These are phyloP conservation scores for Brachyalestes nurse DNA, from an alignment of 2,797 vertebrate genomes.

Conservation along the genomic window DNA sequence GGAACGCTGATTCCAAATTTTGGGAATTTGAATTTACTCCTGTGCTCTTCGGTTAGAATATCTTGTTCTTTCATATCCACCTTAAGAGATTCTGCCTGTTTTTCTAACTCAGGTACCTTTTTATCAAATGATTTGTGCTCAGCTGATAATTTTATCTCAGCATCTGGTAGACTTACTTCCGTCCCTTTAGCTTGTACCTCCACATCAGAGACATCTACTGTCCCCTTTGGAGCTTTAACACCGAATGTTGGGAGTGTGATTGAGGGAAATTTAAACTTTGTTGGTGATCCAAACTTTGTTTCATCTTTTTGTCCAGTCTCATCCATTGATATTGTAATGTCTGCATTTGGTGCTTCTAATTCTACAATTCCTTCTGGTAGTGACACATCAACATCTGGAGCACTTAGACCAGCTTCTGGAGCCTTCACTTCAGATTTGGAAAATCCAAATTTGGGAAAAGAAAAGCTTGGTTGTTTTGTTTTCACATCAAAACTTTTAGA, in stretches of 20 bases:
- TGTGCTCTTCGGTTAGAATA: constrained; percentile 35
- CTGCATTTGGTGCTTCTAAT: not conserved
- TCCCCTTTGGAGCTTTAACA: not conserved
- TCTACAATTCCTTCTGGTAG: constrained; percentile 2
- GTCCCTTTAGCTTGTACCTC: constrained; percentile 50
- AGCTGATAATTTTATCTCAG: not conserved
- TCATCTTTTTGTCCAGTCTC: not conserved
- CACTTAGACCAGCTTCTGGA: not conserved
- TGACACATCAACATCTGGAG: not conserved
- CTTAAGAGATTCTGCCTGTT: constrained; percentile 21
- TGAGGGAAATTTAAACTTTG: constrained; percentile 24
- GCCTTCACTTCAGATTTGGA: not conserved
- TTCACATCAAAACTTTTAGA: constrained; percentile 34
- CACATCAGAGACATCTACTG: constrained; percentile 2
- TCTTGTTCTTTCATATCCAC: constrained; percentile 5
- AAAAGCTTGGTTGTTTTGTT: constrained; percentile 37
- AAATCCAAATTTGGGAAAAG: constrained; percentile 35
- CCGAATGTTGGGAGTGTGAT: constrained; percentile 28
- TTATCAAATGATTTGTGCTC: not conserved
- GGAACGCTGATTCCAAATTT: constrained; percentile 65
- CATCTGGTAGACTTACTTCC: accelerated
- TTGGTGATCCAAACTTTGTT: constrained; percentile 23
- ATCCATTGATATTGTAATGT: not conserved
- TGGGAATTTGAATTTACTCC: constrained; percentile 61
- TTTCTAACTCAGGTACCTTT: accelerated